Evolutionary conservation across 2,888 invertebrate species (phyloP).

Genomic region (Cheilosia vernalis): DNA sequence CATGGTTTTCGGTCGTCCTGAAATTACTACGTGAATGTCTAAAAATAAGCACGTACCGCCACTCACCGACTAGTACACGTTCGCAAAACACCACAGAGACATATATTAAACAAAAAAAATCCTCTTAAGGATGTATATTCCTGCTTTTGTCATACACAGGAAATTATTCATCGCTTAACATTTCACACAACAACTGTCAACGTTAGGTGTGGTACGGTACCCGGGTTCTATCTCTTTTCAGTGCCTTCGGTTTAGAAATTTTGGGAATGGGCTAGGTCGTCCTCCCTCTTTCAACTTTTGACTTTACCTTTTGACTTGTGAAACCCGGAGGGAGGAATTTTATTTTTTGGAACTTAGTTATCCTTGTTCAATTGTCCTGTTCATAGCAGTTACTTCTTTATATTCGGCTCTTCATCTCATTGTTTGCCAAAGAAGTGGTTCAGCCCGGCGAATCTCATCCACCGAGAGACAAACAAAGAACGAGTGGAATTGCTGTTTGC

Average conservation of each 20-base stretch:
- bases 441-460: not conserved
- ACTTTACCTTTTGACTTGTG: slow-evolving; percentile 33
- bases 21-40: slow-evolving; percentile 44
- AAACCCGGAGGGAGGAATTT: slow-evolving; percentile 17
- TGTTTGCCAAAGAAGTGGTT: slow-evolving; percentile 39
- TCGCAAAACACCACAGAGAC: slow-evolving; percentile 13
- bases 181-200: slow-evolving; percentile 61
- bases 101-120: slow-evolving; percentile 3
- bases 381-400: slow-evolving; percentile 20
- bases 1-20: slow-evolving; percentile 22
- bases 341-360: slow-evolving; percentile 54
- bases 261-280: not conserved
- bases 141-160: slow-evolving; percentile 47
- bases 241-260: not conserved
- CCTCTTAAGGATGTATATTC: slow-evolving; percentile 32
- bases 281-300: not conserved
- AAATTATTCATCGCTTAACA: slow-evolving; percentile 61
- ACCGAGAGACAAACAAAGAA: slow-evolving; percentile 37
- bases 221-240: not conserved
- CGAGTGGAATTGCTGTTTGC: slow-evolving; percentile 14
- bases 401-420: slow-evolving; percentile 11
- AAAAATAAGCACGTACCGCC: slow-evolving; percentile 61
- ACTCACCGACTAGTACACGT: slow-evolving; percentile 33
- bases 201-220: slow-evolving; percentile 3
- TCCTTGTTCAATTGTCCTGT: slow-evolving; percentile 58